phyloP scores from a whole-genome alignment of 92 coral and sea anemone species.

The Zoanthus sansibaricus region DNA sequence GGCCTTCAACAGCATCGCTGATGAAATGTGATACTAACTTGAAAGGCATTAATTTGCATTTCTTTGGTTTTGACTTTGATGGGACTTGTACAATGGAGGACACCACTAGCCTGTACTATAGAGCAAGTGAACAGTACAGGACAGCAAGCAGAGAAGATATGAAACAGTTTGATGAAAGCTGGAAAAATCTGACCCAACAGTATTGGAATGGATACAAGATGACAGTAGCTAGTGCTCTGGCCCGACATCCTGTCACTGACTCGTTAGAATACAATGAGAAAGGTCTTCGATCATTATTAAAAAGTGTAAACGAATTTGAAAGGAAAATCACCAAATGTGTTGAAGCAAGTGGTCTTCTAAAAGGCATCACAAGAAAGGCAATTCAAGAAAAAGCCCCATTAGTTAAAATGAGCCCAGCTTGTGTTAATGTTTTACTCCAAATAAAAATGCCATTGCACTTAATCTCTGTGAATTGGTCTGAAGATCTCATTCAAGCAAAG shows the following conservation, averaged over 20 bases:
- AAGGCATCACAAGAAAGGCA: slow-evolving; percentile 79
- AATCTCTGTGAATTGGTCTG: slow-evolving; percentile 93
- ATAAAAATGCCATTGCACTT: slow-evolving; percentile 80
- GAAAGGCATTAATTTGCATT: slow-evolving; percentile 67
- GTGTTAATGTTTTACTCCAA: slow-evolving; percentile 74
- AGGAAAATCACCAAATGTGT: slow-evolving; percentile 65
- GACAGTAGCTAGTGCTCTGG: slow-evolving; percentile 57
- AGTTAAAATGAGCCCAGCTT: slow-evolving; percentile 81
- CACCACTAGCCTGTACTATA: slow-evolving; percentile 85
- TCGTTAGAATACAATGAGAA: slow-evolving; percentile 58
- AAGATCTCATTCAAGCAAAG: slow-evolving; percentile 80
- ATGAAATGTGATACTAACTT: slow-evolving; percentile 65
- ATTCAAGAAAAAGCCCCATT: slow-evolving; percentile 67
- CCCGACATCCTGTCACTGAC: slow-evolving; percentile 35
- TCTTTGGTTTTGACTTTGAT: slow-evolving; percentile 96
- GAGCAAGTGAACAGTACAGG: slow-evolving; percentile 82
- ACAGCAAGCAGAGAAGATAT: slow-evolving; percentile 56
- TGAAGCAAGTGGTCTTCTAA: slow-evolving; percentile 79
- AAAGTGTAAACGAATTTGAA: slow-evolving; percentile 70
- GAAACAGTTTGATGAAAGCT: slow-evolving; percentile 71
- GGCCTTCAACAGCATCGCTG: slow-evolving; percentile 46
- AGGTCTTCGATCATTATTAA: slow-evolving; percentile 74
- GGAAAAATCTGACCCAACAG: slow-evolving; percentile 72
- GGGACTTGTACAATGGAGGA: slow-evolving; percentile 89
- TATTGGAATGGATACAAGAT: slow-evolving; percentile 70